These are phyloP conservation scores for Reticulitermes speratus DNA, from an alignment of 1,140 invertebrate genomes.

Conservation along the genomic window DNA sequence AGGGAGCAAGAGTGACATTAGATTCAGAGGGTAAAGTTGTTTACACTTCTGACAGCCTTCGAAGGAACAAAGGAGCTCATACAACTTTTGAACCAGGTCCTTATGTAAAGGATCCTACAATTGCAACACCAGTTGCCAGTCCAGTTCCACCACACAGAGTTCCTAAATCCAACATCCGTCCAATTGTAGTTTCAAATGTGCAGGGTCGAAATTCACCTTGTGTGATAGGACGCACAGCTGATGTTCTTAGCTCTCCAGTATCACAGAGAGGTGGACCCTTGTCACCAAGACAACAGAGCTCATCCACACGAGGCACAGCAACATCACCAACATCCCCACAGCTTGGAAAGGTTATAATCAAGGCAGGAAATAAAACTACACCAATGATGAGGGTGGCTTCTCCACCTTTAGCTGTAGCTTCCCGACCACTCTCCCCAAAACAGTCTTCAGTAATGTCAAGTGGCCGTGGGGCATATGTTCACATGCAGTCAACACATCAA, in stretches of 20 bases:
- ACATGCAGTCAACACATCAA: constrained; percentile 53
- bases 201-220: background rate
- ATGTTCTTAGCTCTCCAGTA: background rate
- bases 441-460: constrained; percentile 35
- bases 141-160: constrained; percentile 39
- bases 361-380: constrained; percentile 54
- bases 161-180: constrained; percentile 38
- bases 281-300: constrained; percentile 22
- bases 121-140: constrained; percentile 37
- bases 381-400: constrained; percentile 42
- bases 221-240: background rate
- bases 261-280: background rate
- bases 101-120: constrained; percentile 63
- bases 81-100: constrained; percentile 83
- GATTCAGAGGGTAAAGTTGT: constrained; percentile 88
- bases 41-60: constrained; percentile 84
- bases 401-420: constrained; percentile 58
- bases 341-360: constrained; percentile 64
- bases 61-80: constrained; percentile 74
- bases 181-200: constrained; percentile 34
- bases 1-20: constrained; percentile 77
- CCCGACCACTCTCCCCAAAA: constrained; percentile 44
- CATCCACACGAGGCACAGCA: background rate
- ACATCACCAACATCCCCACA: constrained; percentile 46
- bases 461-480: constrained; percentile 67